Evolutionary conservation across 2,113 vertebrate species (phyloP).

Genomic region (Rhinolophus sinicus): DNA sequence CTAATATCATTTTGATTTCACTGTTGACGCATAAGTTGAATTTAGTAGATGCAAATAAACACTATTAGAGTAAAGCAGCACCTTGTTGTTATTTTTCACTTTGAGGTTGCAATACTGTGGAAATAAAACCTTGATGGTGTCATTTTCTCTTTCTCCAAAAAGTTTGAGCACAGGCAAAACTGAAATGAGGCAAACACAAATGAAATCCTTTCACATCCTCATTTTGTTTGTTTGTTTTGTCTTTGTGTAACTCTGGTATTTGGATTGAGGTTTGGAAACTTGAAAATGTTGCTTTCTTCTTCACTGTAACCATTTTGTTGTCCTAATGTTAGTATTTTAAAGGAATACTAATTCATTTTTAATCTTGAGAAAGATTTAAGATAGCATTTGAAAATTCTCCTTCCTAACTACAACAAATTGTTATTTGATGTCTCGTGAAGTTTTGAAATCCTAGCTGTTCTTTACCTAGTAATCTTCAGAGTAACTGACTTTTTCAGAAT

Average conservation of each 20-base stretch:
- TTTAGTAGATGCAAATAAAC: conserved; percentile 42
- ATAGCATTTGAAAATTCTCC: conserved; percentile 58
- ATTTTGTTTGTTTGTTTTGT: conserved; percentile 53
- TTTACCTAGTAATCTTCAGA: background rate
- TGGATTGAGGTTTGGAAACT: conserved; percentile 53
- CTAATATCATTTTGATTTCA: background rate
- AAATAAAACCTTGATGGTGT: conserved; percentile 75
- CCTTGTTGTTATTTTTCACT: background rate
- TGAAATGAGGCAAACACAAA: conserved; percentile 30
- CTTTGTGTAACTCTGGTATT: background rate
- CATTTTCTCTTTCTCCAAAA: conserved; percentile 65
- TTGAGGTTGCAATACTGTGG: conserved; percentile 43
- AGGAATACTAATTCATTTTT: conserved; percentile 28
- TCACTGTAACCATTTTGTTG: background rate
- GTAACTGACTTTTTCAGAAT: background rate
- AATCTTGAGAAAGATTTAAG: conserved; percentile 62
- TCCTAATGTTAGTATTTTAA: background rate
- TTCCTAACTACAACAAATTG: background rate
- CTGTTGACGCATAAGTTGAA: conserved; percentile 54
- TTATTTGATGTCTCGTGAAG: conserved; percentile 25
- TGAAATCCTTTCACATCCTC: conserved; percentile 41
- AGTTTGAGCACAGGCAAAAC: conserved; percentile 52
- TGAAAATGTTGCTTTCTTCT: conserved; percentile 57
- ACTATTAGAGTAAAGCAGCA: conserved; percentile 59
- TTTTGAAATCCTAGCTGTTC: background rate